Conservation (phyloP, 2,113 vertebrate genomes). For the Holacanthus passer region DNA sequence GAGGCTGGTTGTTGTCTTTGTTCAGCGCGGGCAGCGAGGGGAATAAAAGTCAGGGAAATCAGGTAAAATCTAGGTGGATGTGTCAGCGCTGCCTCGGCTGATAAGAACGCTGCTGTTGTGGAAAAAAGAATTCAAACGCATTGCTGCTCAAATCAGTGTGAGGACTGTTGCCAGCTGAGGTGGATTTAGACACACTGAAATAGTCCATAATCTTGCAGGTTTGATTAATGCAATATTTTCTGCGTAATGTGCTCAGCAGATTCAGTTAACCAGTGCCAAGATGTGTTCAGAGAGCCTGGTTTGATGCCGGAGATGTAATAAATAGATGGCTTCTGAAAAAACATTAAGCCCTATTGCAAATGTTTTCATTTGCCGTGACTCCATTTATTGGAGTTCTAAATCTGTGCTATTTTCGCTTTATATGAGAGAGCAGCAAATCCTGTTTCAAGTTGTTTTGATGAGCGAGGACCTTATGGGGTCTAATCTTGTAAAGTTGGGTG, state of each 20-base stretch:
- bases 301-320: slow-evolving; percentile 44
- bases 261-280: slow-evolving; percentile 34
- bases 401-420: slow-evolving; percentile 57
- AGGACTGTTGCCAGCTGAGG: slow-evolving; percentile 25
- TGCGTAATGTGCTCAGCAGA: slow-evolving; percentile 33
- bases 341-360: slow-evolving; percentile 55
- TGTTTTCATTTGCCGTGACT: slow-evolving; percentile 60
- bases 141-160: not conserved
- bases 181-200: slow-evolving; percentile 46
- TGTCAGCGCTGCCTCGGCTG: slow-evolving; percentile 42
- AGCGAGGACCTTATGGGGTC: slow-evolving; percentile 33
- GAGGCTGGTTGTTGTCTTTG: slow-evolving; percentile 55
- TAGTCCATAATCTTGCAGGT: slow-evolving; percentile 29
- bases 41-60: slow-evolving; percentile 36
- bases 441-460: slow-evolving; percentile 62
- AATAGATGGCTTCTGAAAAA: slow-evolving; percentile 56
- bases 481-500: slow-evolving; percentile 64
- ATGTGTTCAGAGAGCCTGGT: slow-evolving; percentile 42
- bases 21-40: slow-evolving; percentile 29
- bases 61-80: slow-evolving; percentile 45
- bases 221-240: slow-evolving; percentile 54
- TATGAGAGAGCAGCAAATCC: slow-evolving; percentile 51
- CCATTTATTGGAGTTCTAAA: slow-evolving; percentile 47
- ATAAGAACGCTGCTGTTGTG: slow-evolving; percentile 46
- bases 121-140: slow-evolving; percentile 30